phyloP scores from a whole-genome alignment of 2,113 vertebrate genomes.

The Trichomycterus rosablanca region DNA sequence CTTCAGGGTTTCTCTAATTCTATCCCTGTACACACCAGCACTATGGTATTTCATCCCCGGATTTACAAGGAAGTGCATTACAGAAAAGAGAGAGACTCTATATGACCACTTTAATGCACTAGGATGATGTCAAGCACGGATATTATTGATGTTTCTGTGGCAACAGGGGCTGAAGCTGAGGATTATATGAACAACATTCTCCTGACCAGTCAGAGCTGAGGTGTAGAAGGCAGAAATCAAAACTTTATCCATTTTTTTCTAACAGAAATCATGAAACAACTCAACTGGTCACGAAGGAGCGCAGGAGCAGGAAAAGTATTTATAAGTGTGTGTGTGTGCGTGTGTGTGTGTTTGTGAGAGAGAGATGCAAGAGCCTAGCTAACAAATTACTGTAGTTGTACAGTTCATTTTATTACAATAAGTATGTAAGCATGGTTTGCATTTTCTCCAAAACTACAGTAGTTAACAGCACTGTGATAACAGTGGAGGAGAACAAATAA shows the following conservation, averaged over 20 bases:
- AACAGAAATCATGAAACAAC: constrained; percentile 48
- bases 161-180: constrained; percentile 67
- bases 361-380: too few species aligned
- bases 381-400: too few species aligned
- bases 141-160: constrained; percentile 81
- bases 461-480: too few species aligned
- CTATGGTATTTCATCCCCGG: constrained; percentile 47
- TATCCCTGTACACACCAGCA: constrained; percentile 6
- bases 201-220: constrained; percentile 41
- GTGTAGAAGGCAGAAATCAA: constrained; percentile 31
- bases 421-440: too few species aligned
- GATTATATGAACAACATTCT: constrained; percentile 64
- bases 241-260: too few species aligned
- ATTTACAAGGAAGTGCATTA: constrained; percentile 53
- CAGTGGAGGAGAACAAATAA: too few species aligned
- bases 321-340: too few species aligned
- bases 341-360: too few species aligned
- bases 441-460: too few species aligned
- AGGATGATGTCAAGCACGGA: constrained; percentile 76
- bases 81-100: constrained; percentile 50
- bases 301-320: too few species aligned
- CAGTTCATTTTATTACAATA: too few species aligned
- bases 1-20: constrained; percentile 9
- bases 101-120: constrained; percentile 71
- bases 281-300: too few species aligned